A percentile compares a stretch with the other conserved stretches of the same genome.
These are phyloP conservation scores for Melitaea athalia DNA, from an alignment of 2,888 invertebrate genomes.

Conservation along the genomic window DNA sequence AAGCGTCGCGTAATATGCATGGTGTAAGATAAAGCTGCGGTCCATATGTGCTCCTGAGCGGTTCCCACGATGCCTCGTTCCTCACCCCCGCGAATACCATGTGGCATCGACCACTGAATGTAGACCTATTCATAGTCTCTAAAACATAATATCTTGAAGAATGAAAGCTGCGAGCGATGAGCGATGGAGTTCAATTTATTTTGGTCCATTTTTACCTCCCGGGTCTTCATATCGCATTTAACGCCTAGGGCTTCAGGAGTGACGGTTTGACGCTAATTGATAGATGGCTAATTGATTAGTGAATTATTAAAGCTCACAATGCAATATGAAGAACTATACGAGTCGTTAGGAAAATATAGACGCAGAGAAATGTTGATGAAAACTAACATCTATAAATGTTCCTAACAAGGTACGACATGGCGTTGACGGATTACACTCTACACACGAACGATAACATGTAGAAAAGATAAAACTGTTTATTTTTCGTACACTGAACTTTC, in stretches of 20 bases:
- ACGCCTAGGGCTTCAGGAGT: conserved; percentile 74
- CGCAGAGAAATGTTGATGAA: conserved; percentile 34
- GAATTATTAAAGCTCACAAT: conserved; percentile 58
- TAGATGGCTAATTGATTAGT: conserved; percentile 74
- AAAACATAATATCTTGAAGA: conserved; percentile 37
- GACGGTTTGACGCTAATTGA: conserved; percentile 69
- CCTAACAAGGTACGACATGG: conserved; percentile 29
- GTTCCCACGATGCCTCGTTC: conserved; percentile 69
- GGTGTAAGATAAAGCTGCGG: conserved; percentile 75
- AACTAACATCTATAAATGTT: conserved; percentile 26
- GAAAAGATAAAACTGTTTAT: conserved; percentile 43
- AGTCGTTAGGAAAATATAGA: conserved; percentile 27
- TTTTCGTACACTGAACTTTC: conserved; percentile 42
- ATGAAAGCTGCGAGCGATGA: conserved; percentile 28
- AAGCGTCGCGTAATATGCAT: conserved; percentile 66
- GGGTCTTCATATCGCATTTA: conserved; percentile 65
- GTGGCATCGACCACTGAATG: conserved; percentile 63
- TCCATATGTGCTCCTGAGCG: conserved; percentile 71
- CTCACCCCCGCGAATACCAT: conserved; percentile 59
- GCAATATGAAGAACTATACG: conserved; percentile 47
- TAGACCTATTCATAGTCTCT: conserved; percentile 52
- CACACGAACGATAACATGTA: conserved; percentile 39
- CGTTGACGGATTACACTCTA: conserved; percentile 46
- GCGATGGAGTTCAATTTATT: conserved; percentile 48
- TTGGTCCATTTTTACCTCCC: conserved; percentile 70